Evolutionary conservation across 1,140 invertebrate species (phyloP), one percentile per base, ranked within the genome.

Genomic region (Bombus impatiens): DNA sequence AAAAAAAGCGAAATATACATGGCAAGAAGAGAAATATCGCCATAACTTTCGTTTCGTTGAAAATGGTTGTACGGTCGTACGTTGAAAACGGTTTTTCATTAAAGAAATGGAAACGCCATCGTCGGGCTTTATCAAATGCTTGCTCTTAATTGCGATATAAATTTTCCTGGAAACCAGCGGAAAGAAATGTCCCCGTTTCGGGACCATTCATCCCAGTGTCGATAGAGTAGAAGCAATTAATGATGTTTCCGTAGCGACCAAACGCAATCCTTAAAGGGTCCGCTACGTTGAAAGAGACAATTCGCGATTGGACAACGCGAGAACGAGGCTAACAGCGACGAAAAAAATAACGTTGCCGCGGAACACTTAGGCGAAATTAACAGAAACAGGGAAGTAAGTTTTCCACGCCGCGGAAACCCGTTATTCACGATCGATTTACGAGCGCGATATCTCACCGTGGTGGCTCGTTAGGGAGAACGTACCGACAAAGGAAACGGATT

Each of bases 371-470:
- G 0, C 35, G 28, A 13, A n/a, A 72, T 72, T 42, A 59, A 53
- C 18, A 57, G 71, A 57, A 44, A 65, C 47, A 3, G 13, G 67
- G 15, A 57, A 32, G 65, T 40, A 15, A 37, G 44, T 84, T 80
- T 79, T 77, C 67, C 75, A 70, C 76, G 15, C 44, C 37, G 65
- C 71, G 76, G 37, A 68, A 74, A 37, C 2, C 76, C 65, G 75
- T 82, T 82, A 88, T 76, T 89, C 87, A 71, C 78, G 78, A 88
- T 88, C 88, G 88, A 88, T 89, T 89, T 89, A 88, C 84, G 87
- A 88, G 59, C 68, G 78, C 62, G 87, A 89, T 88, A 88, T 88
- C 79, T 86, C 70, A 88, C 62, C 62, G 42, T 13, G 47, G 62
- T 67, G 75, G 67, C 84, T 89, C 87, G 87, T 89, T 89, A 89